Evolutionary conservation across 2,113 vertebrate genomes (phyloP).

Genomic region (Corydoras maculifer): DNA sequence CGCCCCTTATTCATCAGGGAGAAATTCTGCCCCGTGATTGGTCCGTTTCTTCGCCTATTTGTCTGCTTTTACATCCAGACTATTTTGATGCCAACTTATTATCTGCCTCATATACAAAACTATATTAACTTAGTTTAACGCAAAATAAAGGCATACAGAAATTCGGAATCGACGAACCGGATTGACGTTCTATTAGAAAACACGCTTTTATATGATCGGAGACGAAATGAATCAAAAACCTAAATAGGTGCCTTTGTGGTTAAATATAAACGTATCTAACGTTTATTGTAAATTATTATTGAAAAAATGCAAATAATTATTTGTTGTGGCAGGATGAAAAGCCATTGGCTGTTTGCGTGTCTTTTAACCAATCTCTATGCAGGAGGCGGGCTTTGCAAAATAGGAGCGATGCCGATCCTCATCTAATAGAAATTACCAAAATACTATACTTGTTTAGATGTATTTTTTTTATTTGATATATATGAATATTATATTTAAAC

Average conservation of each 20-base stretch:
- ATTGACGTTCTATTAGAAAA: no score
- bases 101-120: not conserved
- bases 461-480: not conserved
- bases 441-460: not conserved
- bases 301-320: not conserved
- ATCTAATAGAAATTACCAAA: not conserved
- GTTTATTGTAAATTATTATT: no score
- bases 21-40: not conserved
- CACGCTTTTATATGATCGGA: no score
- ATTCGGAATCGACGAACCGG: no score
- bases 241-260: no score
- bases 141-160: no score
- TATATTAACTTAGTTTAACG: not conserved
- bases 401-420: not conserved
- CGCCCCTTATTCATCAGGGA: not conserved
- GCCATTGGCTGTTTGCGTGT: no score
- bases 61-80: not conserved
- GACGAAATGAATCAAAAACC: no score
- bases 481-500: not conserved
- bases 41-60: not conserved
- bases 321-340: not conserved
- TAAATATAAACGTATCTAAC: no score
- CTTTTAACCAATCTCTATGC: not conserved
- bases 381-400: not conserved
- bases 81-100: not conserved